These are phyloP conservation scores for Neoitamus cyanurus DNA, from an alignment of 2,888 invertebrate genomes.

Conservation along the genomic window DNA sequence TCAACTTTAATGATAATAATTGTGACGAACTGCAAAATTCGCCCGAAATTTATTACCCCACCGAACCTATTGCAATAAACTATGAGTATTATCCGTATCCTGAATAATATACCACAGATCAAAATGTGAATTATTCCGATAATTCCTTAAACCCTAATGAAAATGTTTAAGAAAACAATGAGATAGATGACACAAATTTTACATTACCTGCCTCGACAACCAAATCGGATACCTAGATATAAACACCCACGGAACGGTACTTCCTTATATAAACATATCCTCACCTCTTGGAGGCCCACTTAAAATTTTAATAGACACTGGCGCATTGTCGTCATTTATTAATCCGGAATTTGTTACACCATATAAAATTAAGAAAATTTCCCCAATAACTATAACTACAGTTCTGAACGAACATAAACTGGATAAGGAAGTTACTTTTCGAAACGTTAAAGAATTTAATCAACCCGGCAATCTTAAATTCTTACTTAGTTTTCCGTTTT, in stretches of 20 bases:
- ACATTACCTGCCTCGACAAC: not conserved
- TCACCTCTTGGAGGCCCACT: slow-evolving; percentile 47
- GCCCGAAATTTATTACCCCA: not conserved
- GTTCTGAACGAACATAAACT: not conserved
- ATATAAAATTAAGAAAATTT: not conserved
- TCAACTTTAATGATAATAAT: too few species aligned
- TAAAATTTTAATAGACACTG: slow-evolving; percentile 45
- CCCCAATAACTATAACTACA: not conserved
- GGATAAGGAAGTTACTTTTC: not conserved
- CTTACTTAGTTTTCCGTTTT: too few species aligned
- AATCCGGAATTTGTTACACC: slow-evolving; percentile 48
- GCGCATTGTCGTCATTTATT: slow-evolving; percentile 49
- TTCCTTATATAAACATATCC: slow-evolving; percentile 48
- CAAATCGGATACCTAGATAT: slow-evolving; percentile 10
- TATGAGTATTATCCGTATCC: not conserved
- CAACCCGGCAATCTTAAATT: too few species aligned
- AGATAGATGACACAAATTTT: not conserved
- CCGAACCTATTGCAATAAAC: too few species aligned
- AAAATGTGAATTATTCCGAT: not conserved
- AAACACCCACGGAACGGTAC: not conserved
- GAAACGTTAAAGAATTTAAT: too few species aligned
- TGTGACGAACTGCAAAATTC: too few species aligned
- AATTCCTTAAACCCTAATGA: not conserved
- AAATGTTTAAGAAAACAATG: too few species aligned
- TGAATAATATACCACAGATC: not conserved